A percentile compares a stretch with the other conserved stretches of the same genome.
Conservation (phyloP, 1,140 invertebrate genomes). For the Varroa destructor region DNA sequence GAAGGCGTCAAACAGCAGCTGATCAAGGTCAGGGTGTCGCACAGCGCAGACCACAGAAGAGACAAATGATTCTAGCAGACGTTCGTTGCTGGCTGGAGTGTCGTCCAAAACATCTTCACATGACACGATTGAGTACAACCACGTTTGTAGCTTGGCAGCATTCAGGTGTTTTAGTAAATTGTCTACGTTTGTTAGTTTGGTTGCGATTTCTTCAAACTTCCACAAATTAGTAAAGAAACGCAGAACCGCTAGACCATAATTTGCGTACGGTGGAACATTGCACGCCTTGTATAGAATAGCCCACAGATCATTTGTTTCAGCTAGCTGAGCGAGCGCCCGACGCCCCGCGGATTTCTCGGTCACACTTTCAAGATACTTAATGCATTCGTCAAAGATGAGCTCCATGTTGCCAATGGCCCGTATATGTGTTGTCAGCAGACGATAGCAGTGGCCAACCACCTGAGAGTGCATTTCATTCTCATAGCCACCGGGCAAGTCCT, state of each 20-base stretch:
- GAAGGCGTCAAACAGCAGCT: constrained; percentile 10
- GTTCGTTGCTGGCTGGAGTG: neutral
- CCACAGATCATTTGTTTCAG: neutral
- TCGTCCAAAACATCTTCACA: constrained; percentile 23
- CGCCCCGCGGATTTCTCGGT: constrained; percentile 15
- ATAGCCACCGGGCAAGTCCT: constrained; percentile 19
- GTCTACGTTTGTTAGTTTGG: neutral
- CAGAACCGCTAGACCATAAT: neutral
- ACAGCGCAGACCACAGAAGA: constrained; percentile 10
- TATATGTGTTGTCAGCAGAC: constrained; percentile 4
- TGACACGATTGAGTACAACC: constrained; percentile 23
- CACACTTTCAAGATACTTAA: constrained; percentile 18
- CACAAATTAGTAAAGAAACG: constrained; percentile 8
- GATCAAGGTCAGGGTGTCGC: constrained; percentile 10
- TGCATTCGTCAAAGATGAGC: constrained; percentile 17
- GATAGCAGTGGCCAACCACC: constrained; percentile 9
- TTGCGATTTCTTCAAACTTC: constrained; percentile 1
- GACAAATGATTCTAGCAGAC: constrained; percentile 12
- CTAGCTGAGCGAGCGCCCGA: neutral
- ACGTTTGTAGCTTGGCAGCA: neutral
- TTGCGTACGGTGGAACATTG: constrained; percentile 4
- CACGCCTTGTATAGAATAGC: constrained; percentile 5
- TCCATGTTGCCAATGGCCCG: constrained; percentile 22
- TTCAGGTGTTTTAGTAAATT: neutral
- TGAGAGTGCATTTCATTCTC: constrained; percentile 21